Percentiles rank a stretch among this genome's conserved stretches.
These are phyloP conservation scores for Thumatha senex DNA, from an alignment of 2,888 invertebrate species.

Conservation along the genomic window DNA sequence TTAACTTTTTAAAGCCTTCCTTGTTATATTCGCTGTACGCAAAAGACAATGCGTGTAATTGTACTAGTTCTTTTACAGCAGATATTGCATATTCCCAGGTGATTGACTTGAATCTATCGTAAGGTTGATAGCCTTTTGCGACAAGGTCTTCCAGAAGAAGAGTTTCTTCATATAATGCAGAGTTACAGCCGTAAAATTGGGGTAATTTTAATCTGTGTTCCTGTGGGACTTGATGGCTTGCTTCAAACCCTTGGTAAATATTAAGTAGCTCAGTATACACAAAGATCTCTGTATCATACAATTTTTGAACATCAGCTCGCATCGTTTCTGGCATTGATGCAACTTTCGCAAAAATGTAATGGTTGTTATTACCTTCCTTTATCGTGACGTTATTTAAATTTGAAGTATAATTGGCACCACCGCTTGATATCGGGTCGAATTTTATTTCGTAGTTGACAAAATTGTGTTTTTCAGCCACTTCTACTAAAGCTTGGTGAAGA, in stretches of 20 bases:
- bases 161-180: conserved; percentile 18
- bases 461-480: conserved; percentile 15
- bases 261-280: conserved; percentile 17
- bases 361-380: background rate
- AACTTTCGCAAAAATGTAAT: conserved; percentile 23
- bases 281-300: conserved; percentile 19
- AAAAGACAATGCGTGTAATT: conserved; percentile 55
- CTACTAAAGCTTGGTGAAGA: background rate
- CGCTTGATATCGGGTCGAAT: conserved; percentile 14
- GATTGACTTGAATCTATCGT: conserved; percentile 22
- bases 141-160: conserved; percentile 27
- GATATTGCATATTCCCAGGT: conserved; percentile 42
- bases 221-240: conserved; percentile 12
- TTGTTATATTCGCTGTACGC: conserved; percentile 39
- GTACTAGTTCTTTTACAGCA: conserved; percentile 44
- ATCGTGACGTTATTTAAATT: conserved; percentile 13
- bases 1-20: conserved; percentile 18
- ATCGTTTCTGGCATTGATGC: conserved; percentile 11
- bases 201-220: conserved; percentile 20
- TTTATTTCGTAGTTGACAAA: conserved; percentile 14
- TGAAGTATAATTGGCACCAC: conserved; percentile 28
- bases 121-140: conserved; percentile 27
- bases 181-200: conserved; percentile 24
- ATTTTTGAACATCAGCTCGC: background rate
- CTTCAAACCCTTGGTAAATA: conserved; percentile 17